Base-by-base conservation (phyloP, 2,797 vertebrate species). In the Molossus molossus region DNA sequence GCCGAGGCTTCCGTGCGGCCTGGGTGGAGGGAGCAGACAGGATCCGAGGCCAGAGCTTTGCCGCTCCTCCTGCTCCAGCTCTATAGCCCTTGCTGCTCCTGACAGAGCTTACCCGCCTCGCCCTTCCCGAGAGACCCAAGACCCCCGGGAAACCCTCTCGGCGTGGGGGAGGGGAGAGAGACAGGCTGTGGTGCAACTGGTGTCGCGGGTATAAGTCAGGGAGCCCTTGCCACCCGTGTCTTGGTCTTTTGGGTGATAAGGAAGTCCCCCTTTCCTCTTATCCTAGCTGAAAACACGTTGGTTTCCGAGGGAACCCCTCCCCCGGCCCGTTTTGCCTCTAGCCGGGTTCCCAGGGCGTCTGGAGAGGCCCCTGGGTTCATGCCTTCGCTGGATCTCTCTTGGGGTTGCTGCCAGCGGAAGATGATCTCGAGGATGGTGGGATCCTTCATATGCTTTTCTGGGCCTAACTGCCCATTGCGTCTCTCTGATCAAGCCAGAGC, bases 1-100 rank as follows among this genome's bases (percentile, higher is more conserved):
- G 97, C 98, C 98, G 97, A 96, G 98, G 98, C 98, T 98, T 97
- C 82, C 76, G 87, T 80, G 97, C 85, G 96, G 95, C 96, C 97
- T 97, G 93, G 96, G 82, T 45, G 77, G 12, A 97, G 96, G 96
- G 96, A 96, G 80, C 97, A 82, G 96, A 92, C 92, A 55, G 80
- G 89, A 96, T 91, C 95, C 93, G 85, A 72, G 87, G 96, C 89
- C 95, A 40, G 91, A 92, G 93, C 53, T n/a, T 76, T 33, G 29
- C n/a, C 37, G 25, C 29, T 3, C 8, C 14, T 85, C 25, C 65
- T 21, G 15, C 25, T 83, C 37, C 64, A 27, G 62, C 37, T 40
- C 37, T 73, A 17, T 7, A 11, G 70, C 91, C 70, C 60, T 70
- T 9, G 50, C 25, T 60, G 64, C 45, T 55, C 25, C 8, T 57